Evolutionary conservation across 2,888 invertebrate genomes (phyloP), one percentile per base, ranked within the genome.

Genomic region (Mimumesa dahlbomi): DNA sequence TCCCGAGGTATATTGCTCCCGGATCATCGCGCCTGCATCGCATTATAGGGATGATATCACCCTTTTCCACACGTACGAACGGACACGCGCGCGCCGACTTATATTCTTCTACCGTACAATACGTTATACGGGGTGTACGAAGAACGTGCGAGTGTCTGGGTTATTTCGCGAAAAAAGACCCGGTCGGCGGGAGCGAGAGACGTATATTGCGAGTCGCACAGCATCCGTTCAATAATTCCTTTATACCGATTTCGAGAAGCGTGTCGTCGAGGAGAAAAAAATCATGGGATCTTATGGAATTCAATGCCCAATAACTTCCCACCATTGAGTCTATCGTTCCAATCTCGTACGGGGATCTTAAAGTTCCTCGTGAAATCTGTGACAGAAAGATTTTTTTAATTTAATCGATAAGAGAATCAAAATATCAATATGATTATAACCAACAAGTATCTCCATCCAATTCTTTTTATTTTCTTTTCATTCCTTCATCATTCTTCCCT

Each of bases 1-100:
- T 72, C 68, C 66, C 65, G 68, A 74, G 70, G 79, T 85, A 87
- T 87, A 87, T 87, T 87, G 86, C 86, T 84, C 80, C 82, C 85
- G 85, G 87, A 88, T 87, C 86, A 88, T 86, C 85, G 87, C 87
- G 84, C 85, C 85, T 87, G 87, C 87, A 86, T 87, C 82, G 84
- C 87, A 86, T 87, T 87, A 87, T 68, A 82, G 81, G 82, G 84
- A 85, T 84, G 85, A 85, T 85, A 85, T 86, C 87, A 84, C 84
- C 85, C 84, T 83, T 83, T 83, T 83, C 77, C 65, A 72, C 81
- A 75, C 77, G 73, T 72, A 77, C 73, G 73, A 65, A 62, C 73
- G 70, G 63, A 70, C 73, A 58, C 68, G 71, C 70, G 52, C 75
- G 68, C 67, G 67, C 67, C 59, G 61, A 34, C 61, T 65, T 64